Percentiles rank a stretch among this genome's conserved stretches.
phyloP scores from a whole-genome alignment of 2,888 invertebrate genomes.

The Pollenia labialis region DNA sequence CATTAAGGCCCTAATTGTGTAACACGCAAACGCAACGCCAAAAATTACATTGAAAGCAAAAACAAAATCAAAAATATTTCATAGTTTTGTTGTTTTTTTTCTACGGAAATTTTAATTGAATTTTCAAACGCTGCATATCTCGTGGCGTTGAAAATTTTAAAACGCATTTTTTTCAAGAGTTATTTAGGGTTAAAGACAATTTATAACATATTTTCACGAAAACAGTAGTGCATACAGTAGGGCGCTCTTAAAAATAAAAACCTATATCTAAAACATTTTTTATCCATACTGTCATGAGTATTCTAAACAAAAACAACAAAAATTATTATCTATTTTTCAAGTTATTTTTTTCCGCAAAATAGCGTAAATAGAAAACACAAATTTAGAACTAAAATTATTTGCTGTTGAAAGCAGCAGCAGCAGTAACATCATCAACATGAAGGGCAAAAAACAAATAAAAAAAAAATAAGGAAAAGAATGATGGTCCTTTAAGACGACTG shows the following conservation, averaged over 20 bases:
- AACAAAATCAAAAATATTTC: no score
- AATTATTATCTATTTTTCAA: conserved; percentile 28
- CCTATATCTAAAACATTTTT: background rate
- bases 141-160: no score
- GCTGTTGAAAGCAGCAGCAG: conserved; percentile 49
- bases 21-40: no score
- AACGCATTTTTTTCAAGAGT: no score
- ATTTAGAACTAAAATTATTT: conserved; percentile 62
- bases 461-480: conserved; percentile 2
- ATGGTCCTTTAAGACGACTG: conserved; percentile 23
- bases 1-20: no score
- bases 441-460: background rate
- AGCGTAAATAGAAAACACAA: background rate
- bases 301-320: conserved; percentile 25
- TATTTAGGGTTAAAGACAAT: no score
- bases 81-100: no score
- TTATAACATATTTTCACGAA: no score
- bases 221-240: background rate
- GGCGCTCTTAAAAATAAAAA: background rate
- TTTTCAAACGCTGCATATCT: no score
- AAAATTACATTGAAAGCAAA: no score
- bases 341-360: conserved; percentile 21
- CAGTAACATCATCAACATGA: conserved; percentile 20
- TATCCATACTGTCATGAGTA: background rate
- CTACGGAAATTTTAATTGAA: no score